phyloP scores from a whole-genome alignment of 2,113 vertebrate species.

The Otus sunia region DNA sequence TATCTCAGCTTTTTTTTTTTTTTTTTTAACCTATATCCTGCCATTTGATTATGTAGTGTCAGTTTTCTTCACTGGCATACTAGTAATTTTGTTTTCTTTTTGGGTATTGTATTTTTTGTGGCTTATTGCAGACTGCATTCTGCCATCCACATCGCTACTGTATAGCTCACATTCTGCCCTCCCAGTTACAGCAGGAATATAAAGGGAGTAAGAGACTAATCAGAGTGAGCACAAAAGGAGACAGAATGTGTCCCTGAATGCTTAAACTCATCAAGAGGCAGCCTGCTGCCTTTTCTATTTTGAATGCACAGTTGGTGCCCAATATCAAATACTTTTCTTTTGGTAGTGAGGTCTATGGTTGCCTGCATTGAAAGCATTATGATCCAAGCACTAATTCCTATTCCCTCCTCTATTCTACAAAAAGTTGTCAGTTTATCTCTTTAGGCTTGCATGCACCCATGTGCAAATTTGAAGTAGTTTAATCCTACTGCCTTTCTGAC shows the following conservation, averaged over 20 bases:
- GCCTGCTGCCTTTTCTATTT: constrained; percentile 58
- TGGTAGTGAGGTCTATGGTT: background rate
- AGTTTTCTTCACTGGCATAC: background rate
- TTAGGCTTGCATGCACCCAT: background rate
- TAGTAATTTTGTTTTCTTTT: constrained; percentile 41
- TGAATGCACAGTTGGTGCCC: constrained; percentile 37
- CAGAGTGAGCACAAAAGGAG: constrained; percentile 49
- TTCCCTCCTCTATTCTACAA: background rate
- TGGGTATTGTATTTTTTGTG: background rate
- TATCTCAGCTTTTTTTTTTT: background rate
- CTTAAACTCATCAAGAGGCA: constrained; percentile 53
- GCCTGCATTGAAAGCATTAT: constrained; percentile 15
- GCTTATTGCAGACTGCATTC: background rate
- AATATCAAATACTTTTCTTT: constrained; percentile 46
- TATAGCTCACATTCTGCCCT: constrained; percentile 17
- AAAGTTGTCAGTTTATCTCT: background rate
- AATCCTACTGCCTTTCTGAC: constrained; percentile 7
- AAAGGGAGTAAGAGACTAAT: constrained; percentile 36
- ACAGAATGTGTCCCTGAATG: constrained; percentile 40
- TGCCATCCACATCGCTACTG: background rate
- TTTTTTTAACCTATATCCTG: background rate
- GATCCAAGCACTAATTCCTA: constrained; percentile 2
- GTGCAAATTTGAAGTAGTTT: background rate
- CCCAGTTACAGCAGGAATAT: constrained; percentile 12
- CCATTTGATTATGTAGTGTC: background rate